phyloP scores from a whole-genome alignment of 2,797 vertebrate species.

The Platalea minor region DNA sequence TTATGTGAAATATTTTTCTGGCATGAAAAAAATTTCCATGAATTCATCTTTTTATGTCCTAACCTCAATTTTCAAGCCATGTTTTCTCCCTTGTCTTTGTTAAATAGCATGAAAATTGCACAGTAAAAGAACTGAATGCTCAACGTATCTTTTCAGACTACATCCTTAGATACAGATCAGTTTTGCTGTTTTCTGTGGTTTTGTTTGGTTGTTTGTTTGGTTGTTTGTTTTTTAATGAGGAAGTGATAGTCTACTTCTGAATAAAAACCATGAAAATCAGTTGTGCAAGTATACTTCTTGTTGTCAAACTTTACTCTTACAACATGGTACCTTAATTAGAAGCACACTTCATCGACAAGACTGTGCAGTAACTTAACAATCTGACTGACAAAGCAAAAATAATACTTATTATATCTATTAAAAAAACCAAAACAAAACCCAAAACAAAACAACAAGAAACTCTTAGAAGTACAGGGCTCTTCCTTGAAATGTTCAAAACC shows the following conservation, averaged over 20 bases:
- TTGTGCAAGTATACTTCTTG: neutral
- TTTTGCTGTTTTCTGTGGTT: neutral
- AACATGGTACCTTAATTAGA: neutral
- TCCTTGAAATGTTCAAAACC: neutral
- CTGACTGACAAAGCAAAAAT: neutral
- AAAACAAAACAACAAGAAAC: neutral
- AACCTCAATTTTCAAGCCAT: neutral
- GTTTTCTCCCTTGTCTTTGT: neutral
- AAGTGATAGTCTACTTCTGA: neutral
- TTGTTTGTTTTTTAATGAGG: neutral
- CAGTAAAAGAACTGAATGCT: neutral
- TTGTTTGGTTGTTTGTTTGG: neutral
- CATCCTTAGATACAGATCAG: neutral
- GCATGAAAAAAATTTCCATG: neutral
- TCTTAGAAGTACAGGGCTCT: neutral
- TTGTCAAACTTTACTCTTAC: neutral
- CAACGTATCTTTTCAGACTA: neutral
- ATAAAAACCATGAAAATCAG: neutral
- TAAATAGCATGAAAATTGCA: neutral
- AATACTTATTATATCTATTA: neutral
- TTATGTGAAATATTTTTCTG: conserved; percentile 14
- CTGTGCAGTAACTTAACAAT: neutral
- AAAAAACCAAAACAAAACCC: neutral
- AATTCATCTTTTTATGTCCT: conserved; percentile 29
- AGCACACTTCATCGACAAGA: neutral